Conservation (phyloP, 2,797 vertebrate species). For the Esox lucius region DNA sequence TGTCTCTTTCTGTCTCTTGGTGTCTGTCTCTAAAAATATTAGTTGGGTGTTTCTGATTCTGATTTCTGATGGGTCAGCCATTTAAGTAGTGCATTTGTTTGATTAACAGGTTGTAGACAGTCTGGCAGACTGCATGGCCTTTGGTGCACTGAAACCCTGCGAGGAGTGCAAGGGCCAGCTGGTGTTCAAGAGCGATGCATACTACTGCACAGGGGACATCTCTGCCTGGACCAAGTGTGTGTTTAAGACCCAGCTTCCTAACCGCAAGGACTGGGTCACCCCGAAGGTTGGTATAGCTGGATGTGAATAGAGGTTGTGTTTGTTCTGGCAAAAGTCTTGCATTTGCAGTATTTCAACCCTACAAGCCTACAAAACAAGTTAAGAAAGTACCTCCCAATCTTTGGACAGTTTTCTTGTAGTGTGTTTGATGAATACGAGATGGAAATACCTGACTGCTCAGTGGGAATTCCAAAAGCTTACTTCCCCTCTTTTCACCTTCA, state of each 20-base stretch:
- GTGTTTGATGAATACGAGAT: neutral
- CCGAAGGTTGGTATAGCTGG: slow-evolving; percentile 82
- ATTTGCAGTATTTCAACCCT: too few species aligned
- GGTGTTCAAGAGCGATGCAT: slow-evolving; percentile 90
- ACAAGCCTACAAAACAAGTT: too few species aligned
- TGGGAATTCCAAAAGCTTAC: neutral
- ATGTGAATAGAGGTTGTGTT: neutral
- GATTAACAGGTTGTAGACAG: slow-evolving; percentile 84
- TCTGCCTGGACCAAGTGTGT: slow-evolving; percentile 98
- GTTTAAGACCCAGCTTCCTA: slow-evolving; percentile 84
- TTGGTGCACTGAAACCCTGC: slow-evolving; percentile 88
- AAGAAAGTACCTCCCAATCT: neutral
- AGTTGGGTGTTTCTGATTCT: neutral
- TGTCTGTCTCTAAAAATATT: neutral
- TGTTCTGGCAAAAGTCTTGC: neutral
- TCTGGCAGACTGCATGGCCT: slow-evolving; percentile 91
- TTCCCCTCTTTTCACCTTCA: slow-evolving; percentile 43
- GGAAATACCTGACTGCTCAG: neutral
- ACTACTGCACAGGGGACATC: slow-evolving; percentile 91
- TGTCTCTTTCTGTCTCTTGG: neutral
- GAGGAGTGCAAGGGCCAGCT: slow-evolving; percentile 88
- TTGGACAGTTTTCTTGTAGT: neutral
- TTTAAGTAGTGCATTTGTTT: slow-evolving; percentile 14
- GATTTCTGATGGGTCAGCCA: slow-evolving; percentile 1
- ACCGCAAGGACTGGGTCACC: slow-evolving; percentile 86